A percentile compares a stretch with the other conserved stretches of the same genome.
Conservation (phyloP, 1,140 invertebrate species). For the Pseudomyrmex concolor region DNA sequence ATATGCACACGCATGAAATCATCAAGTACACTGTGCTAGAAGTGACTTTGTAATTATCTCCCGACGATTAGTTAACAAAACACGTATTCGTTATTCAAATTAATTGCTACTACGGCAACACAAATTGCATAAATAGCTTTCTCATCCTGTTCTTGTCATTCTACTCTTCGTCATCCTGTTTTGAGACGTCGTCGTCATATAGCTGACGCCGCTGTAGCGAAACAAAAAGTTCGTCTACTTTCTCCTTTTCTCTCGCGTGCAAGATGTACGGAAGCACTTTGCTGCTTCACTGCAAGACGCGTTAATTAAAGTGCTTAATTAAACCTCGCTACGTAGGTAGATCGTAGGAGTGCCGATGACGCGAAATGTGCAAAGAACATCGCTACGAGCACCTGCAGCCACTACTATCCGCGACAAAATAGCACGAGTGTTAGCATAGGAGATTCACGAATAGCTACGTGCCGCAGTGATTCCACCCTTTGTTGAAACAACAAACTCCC, state of each 20-base stretch:
- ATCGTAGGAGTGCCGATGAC: slow-evolving; percentile 9
- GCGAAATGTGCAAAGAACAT: slow-evolving; percentile 46
- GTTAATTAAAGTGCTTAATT: slow-evolving; percentile 52
- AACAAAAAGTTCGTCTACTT: slow-evolving; percentile 19
- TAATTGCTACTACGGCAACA: slow-evolving; percentile 4
- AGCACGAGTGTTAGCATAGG: slow-evolving; percentile 35
- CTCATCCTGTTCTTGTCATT: neutral
- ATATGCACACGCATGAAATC: too few species aligned
- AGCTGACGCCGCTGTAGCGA: neutral
- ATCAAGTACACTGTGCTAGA: neutral
- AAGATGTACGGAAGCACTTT: slow-evolving; percentile 14
- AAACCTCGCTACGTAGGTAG: neutral
- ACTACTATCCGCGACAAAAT: slow-evolving; percentile 17
- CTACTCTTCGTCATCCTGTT: neutral
- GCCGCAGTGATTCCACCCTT: slow-evolving; percentile 38
- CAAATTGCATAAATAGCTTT: neutral
- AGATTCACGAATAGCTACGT: slow-evolving; percentile 38
- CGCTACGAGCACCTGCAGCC: slow-evolving; percentile 52
- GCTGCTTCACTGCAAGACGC: neutral
- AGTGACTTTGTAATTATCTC: neutral
- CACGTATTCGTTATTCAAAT: slow-evolving; percentile 16
- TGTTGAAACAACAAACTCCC: slow-evolving; percentile 44
- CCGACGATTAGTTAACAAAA: slow-evolving; percentile 7
- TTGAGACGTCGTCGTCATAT: neutral
- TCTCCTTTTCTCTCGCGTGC: neutral